phyloP scores from a whole-genome alignment of 2,113 vertebrate species.

The Peromyscus polionotus region DNA sequence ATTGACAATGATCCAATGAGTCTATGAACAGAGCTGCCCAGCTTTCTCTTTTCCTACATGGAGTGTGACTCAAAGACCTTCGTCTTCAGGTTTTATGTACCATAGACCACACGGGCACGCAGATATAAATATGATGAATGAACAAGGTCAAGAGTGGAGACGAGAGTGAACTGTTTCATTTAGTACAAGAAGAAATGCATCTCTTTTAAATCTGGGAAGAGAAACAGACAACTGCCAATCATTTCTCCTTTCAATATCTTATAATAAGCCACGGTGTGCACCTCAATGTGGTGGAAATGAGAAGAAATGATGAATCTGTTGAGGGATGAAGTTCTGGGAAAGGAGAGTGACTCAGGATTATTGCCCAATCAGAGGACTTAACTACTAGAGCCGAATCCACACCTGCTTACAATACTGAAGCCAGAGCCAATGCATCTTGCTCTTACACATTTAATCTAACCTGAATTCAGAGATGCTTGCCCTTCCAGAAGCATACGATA shows the following conservation, averaged over 20 bases:
- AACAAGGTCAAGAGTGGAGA: background rate
- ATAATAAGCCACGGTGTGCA: background rate
- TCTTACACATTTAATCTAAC: background rate
- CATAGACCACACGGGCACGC: background rate
- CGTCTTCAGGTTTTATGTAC: background rate
- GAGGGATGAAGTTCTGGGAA: background rate
- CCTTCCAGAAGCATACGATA: background rate
- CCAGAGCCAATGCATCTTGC: background rate
- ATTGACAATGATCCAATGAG: background rate
- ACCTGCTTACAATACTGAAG: background rate
- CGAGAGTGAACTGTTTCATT: background rate
- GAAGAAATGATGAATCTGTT: constrained; percentile 35
- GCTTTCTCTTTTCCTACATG: background rate
- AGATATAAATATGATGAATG: background rate
- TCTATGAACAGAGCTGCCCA: background rate
- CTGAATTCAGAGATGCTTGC: background rate
- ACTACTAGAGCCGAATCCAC: background rate
- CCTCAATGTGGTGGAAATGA: constrained; percentile 7
- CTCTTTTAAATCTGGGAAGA: constrained; percentile 47
- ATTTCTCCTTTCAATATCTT: constrained; percentile 18
- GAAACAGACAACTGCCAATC: background rate
- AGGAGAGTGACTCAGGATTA: constrained; percentile 11
- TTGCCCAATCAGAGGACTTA: background rate
- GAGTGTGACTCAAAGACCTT: constrained; percentile 11
- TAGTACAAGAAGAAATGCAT: background rate